A percentile compares a stretch with the other conserved stretches of the same genome.
These are phyloP conservation scores for Mystacides longicornis DNA, from an alignment of 2,888 invertebrate species.

Conservation along the genomic window DNA sequence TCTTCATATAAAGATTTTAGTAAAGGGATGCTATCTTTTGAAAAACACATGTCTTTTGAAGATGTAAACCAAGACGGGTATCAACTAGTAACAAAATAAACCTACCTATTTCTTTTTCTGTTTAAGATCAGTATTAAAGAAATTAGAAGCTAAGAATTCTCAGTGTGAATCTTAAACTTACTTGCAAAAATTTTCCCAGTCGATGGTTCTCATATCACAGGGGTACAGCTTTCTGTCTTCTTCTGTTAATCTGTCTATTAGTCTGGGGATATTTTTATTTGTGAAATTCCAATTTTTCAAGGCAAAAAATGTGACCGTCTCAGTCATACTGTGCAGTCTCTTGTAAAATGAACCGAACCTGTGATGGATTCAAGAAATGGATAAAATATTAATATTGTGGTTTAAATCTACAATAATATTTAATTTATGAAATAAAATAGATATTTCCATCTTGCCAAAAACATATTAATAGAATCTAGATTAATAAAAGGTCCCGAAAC, in stretches of 20 bases:
- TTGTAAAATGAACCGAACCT: slow-evolving; percentile 72
- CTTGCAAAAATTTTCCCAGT: slow-evolving; percentile 59
- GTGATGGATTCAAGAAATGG: too few relatives aligned
- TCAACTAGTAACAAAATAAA: too few relatives aligned
- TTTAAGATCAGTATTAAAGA: background rate
- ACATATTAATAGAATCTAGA: too few relatives aligned
- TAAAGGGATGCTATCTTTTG: too few relatives aligned
- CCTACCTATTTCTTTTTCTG: slow-evolving; percentile 55
- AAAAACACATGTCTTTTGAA: too few relatives aligned
- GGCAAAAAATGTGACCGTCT: slow-evolving; percentile 66
- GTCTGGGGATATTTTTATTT: slow-evolving; percentile 52
- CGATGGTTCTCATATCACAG: slow-evolving; percentile 61
- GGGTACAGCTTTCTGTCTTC: slow-evolving; percentile 51
- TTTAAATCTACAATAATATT: too few relatives aligned
- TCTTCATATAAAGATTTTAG: too few relatives aligned
- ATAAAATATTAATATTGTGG: too few relatives aligned
- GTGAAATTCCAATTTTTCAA: slow-evolving; percentile 62
- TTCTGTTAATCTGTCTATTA: slow-evolving; percentile 44
- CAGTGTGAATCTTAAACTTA: slow-evolving; percentile 25
- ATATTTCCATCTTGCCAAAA: too few relatives aligned
- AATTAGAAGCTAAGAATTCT: background rate
- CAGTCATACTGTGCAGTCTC: slow-evolving; percentile 70
- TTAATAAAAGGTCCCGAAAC: too few relatives aligned
- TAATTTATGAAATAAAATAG: too few relatives aligned
- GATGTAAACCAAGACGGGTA: too few relatives aligned